These are phyloP conservation scores for Thamnophis elegans DNA, from an alignment of 2,797 vertebrate species.

Conservation along the genomic window DNA sequence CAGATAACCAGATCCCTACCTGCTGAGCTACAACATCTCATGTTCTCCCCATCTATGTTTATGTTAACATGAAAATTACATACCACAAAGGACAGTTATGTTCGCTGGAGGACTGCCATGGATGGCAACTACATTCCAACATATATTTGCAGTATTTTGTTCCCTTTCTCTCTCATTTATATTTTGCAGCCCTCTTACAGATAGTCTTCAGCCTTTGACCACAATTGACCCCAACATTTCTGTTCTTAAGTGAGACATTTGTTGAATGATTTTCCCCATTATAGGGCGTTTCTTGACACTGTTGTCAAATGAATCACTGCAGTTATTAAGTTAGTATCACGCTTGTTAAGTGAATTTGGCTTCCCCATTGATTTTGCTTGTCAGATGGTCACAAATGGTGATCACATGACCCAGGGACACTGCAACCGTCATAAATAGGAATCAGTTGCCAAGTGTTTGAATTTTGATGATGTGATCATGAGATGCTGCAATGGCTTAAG, in stretches of 20 bases:
- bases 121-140: neutral
- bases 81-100: neutral
- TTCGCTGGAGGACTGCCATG: neutral
- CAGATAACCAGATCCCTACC: neutral
- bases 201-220: neutral
- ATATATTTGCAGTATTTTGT: neutral
- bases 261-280: neutral
- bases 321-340: neutral
- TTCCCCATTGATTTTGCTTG: neutral
- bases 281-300: neutral
- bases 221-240: neutral
- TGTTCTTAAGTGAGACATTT: neutral
- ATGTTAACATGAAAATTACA: neutral
- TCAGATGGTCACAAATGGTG: neutral
- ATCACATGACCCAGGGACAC: neutral
- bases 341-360: neutral
- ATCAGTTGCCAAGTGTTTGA: neutral
- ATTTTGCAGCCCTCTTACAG: neutral
- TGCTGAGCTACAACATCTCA: neutral
- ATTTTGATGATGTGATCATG: neutral
- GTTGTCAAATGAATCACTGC: neutral
- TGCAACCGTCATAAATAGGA: neutral
- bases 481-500: neutral
- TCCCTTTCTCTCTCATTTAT: neutral
- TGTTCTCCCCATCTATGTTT: neutral